phyloP scores from a whole-genome alignment of 1,140 invertebrate genomes.

The Cryptotermes secundus region DNA sequence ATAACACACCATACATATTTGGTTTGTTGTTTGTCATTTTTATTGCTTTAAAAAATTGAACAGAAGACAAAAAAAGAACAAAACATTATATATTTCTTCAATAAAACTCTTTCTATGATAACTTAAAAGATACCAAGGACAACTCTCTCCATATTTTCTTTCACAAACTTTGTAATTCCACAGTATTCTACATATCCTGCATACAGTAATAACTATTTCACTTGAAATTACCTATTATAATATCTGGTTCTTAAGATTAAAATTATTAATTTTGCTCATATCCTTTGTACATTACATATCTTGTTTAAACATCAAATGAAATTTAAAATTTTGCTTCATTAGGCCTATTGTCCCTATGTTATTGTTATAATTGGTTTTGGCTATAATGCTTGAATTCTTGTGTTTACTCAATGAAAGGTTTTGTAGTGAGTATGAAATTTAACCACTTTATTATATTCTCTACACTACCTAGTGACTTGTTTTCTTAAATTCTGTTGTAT shows the following conservation, averaged over 20 bases:
- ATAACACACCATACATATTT: neutral
- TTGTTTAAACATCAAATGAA: neutral
- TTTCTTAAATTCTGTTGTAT: conserved; percentile 9
- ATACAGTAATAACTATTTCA: neutral
- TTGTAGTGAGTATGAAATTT: neutral
- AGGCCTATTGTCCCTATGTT: neutral
- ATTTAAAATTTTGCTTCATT: neutral
- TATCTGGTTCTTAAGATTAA: neutral
- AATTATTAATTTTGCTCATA: neutral
- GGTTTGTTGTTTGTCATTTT: neutral
- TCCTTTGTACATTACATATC: neutral
- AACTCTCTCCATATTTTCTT: neutral
- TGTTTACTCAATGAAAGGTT: neutral
- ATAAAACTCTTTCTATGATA: neutral
- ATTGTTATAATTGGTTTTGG: neutral
- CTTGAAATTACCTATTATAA: neutral
- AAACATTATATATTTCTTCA: neutral
- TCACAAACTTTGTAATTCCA: neutral
- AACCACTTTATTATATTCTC: neutral
- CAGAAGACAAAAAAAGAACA: neutral
- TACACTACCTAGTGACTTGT: neutral
- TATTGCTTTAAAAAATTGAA: conserved; percentile 14
- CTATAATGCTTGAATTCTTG: neutral
- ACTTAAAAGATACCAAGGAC: neutral
- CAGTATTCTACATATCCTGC: neutral